Conservation (phyloP, 64 coral and sea anemone species). For the Anthopleura sola region DNA sequence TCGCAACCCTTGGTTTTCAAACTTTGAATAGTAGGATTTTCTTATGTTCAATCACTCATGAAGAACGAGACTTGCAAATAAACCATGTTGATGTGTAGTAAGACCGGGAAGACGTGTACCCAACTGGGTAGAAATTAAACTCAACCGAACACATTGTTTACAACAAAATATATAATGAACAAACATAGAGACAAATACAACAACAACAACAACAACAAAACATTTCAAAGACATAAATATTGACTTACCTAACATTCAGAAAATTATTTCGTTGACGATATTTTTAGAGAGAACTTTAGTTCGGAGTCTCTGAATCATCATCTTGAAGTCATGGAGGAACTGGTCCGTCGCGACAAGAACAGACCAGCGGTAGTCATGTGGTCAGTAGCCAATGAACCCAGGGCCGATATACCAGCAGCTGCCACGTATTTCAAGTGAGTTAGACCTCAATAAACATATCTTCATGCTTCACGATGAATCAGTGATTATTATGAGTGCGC, state of each 20-base stretch:
- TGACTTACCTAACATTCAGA: background rate
- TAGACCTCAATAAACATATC: background rate
- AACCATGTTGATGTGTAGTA: no score
- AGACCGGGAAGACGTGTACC: no score
- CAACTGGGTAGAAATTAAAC: no score
- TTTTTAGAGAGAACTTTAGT: background rate
- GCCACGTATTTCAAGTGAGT: constrained; percentile 88
- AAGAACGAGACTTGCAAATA: no score
- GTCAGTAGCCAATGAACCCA: constrained; percentile 93
- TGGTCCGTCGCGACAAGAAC: constrained; percentile 89
- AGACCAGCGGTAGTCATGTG: constrained; percentile 95
- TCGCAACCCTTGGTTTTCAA: no score
- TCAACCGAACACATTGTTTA: no score
- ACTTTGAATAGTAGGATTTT: no score
- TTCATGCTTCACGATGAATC: background rate
- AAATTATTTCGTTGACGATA: background rate
- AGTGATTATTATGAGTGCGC: background rate
- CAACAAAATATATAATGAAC: no score
- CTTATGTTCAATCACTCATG: no score
- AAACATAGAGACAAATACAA: no score
- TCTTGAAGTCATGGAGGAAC: constrained; percentile 74
- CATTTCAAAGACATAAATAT: background rate
- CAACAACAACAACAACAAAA: no score
- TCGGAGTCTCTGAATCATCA: constrained; percentile 42
- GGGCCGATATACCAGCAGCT: constrained; percentile 29